Base-by-base conservation (phyloP, 2,113 vertebrate species). In the Lutjanus erythropterus region DNA sequence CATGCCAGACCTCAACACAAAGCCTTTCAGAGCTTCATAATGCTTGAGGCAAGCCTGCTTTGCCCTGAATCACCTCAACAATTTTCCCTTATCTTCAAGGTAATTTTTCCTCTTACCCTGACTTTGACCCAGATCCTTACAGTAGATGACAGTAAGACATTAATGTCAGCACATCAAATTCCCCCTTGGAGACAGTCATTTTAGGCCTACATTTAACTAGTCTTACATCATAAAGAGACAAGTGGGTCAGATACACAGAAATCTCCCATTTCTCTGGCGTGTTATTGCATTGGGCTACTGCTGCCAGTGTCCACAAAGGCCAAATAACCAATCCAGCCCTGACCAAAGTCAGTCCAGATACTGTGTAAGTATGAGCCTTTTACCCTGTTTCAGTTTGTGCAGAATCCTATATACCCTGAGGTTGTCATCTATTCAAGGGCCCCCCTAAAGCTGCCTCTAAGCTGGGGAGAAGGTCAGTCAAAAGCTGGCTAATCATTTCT, bases 401-500 rank as follows among this genome's bases (percentile, higher is more conserved):
- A 11, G 47, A 29, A 62, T 74, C 46, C 55, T 12, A 68, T 66
- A 67, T 27, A 77, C 55, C 68, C 83, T 41, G 49, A 56, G 47
- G 59, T 49, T 65, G 72, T 71, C 73, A 47, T 75, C 74, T 73
- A 68, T 65, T 71, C 70, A 80, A 87, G 35, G 11, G 19, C 15
- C 37, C 59, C 59, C 76, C 44, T 52, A 72, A 88, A 85, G 78
- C 65, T 1, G n/a, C 61, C 64, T 78, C 72, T 55, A 55, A 88
- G 76, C 72, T 52, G 39, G 33, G 41, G 73, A 84, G 71, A 84
- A 70, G 76, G 87, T 81, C 68, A 74, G 78, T 81, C 47, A 77
- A 75, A 85, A 75, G 69, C 73, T 85, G 76, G 83, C 71, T 79
- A 86, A 82, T 89, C 82, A 80, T 83, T 79, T 73, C 80, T 84